Conservation (phyloP, 2,888 invertebrate species). For the Xanthia icteritia region DNA sequence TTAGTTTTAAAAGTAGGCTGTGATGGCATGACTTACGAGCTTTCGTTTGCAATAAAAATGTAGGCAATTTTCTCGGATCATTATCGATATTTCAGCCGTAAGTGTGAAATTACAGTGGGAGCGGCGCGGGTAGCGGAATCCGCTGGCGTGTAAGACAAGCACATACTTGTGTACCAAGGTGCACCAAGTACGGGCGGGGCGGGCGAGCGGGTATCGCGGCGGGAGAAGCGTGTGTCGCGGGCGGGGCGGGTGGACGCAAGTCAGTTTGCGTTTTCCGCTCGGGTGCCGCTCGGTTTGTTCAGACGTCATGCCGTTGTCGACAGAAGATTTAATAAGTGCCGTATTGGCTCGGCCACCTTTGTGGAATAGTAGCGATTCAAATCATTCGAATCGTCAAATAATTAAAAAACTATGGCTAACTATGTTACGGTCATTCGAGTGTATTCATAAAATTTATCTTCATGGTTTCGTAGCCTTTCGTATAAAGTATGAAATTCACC, state of each 20-base stretch:
- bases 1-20: neutral
- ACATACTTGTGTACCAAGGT: slow-evolving; percentile 27
- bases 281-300: slow-evolving; percentile 29
- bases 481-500: slow-evolving; percentile 27
- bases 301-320: slow-evolving; percentile 26
- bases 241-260: slow-evolving; percentile 39
- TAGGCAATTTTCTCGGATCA: neutral
- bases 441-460: slow-evolving; percentile 40
- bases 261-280: slow-evolving; percentile 32
- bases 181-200: slow-evolving; percentile 38
- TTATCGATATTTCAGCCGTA: neutral
- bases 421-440: slow-evolving; percentile 31
- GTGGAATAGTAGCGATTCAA: slow-evolving; percentile 33
- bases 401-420: slow-evolving; percentile 33
- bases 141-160: slow-evolving; percentile 21
- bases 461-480: slow-evolving; percentile 33
- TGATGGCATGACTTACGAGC: neutral
- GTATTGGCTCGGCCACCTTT: slow-evolving; percentile 38
- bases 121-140: slow-evolving; percentile 13
- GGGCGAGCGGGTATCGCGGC: slow-evolving; percentile 37
- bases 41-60: neutral
- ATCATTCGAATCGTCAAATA: slow-evolving; percentile 37
- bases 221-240: slow-evolving; percentile 28
- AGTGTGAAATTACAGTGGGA: too few relatives aligned
- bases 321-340: slow-evolving; percentile 40